phyloP scores from a whole-genome alignment of 2,113 vertebrate species.

The Electrona antarctica region DNA sequence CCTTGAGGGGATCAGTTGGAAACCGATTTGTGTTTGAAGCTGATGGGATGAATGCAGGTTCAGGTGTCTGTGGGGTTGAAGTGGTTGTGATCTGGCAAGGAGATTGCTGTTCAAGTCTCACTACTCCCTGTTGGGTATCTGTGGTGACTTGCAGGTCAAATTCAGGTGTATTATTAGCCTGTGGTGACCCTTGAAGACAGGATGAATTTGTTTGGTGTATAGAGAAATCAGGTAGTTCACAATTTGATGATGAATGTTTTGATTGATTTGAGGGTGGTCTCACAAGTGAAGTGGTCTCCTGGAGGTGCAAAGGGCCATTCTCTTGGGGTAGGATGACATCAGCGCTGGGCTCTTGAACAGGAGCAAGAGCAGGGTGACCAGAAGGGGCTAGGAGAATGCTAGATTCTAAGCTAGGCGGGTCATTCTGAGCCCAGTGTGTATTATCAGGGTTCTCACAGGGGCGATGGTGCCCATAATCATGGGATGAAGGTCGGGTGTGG shows the following conservation, averaged over 20 bases:
- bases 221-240: slow-evolving; percentile 85
- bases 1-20: slow-evolving; percentile 45
- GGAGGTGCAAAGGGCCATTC: slow-evolving; percentile 76
- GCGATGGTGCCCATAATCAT: slow-evolving; percentile 80
- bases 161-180: slow-evolving; percentile 74
- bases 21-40: slow-evolving; percentile 30
- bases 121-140: slow-evolving; percentile 78
- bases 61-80: slow-evolving; percentile 48
- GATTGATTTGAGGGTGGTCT: slow-evolving; percentile 36
- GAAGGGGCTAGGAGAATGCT: slow-evolving; percentile 92
- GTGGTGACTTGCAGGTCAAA: slow-evolving; percentile 95
- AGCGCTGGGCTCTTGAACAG: slow-evolving; percentile 77
- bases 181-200: slow-evolving; percentile 62
- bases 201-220: slow-evolving; percentile 72
- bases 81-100: slow-evolving; percentile 46
- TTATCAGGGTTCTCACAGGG: slow-evolving; percentile 95
- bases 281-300: slow-evolving; percentile 56
- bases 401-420: slow-evolving; percentile 85
- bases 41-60: slow-evolving; percentile 15
- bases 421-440: slow-evolving; percentile 93
- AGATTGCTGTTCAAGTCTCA: slow-evolving; percentile 62
- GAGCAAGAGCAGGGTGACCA: slow-evolving; percentile 85
- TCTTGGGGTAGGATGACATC: slow-evolving; percentile 91
- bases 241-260: slow-evolving; percentile 65
- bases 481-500: slow-evolving; percentile 76